These are phyloP conservation scores for Prosapia bicincta DNA, from an alignment of 2,888 invertebrate genomes.

Conservation along the genomic window DNA sequence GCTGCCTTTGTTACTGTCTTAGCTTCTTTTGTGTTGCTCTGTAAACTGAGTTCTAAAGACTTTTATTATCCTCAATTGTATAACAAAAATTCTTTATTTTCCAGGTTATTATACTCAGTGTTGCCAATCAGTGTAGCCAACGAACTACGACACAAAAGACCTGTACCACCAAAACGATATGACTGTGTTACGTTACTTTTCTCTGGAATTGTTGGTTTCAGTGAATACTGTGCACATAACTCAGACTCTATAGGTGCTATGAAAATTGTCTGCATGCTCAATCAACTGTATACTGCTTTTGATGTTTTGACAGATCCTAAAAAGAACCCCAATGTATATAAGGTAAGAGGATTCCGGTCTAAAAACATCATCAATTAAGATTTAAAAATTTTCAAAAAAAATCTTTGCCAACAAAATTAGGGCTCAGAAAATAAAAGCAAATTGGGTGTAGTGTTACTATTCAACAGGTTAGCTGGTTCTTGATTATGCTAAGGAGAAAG, in stretches of 20 bases:
- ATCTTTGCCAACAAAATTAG: too few species aligned
- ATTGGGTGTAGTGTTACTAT: too few species aligned
- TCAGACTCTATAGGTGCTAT: slow-evolving; percentile 91
- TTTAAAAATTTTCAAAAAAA: too few species aligned
- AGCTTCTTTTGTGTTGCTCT: too few species aligned
- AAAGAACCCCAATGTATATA: slow-evolving; percentile 90
- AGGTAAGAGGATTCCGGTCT: too few species aligned
- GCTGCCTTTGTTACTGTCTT: too few species aligned
- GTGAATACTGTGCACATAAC: slow-evolving; percentile 84
- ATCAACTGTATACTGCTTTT: slow-evolving; percentile 89
- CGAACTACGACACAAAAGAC: slow-evolving; percentile 85
- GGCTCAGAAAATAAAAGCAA: too few species aligned
- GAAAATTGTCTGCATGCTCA: slow-evolving; percentile 93
- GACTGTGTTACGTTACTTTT: slow-evolving; percentile 90
- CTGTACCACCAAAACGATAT: slow-evolving; percentile 84
- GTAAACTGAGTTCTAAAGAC: too few species aligned
- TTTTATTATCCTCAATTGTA: too few species aligned
- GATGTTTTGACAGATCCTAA: slow-evolving; percentile 91
- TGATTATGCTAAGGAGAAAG: too few species aligned
- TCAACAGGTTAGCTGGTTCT: too few species aligned
- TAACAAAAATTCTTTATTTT: slow-evolving; percentile 32
- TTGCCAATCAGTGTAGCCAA: slow-evolving; percentile 93
- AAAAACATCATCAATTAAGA: too few species aligned
- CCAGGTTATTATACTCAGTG: slow-evolving; percentile 88
- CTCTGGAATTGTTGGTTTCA: slow-evolving; percentile 91